Percentiles rank a stretch among this genome's conserved stretches.
Evolutionary conservation across 2,888 invertebrate species (phyloP).

Genomic region (Yponomeuta plumbellus): DNA sequence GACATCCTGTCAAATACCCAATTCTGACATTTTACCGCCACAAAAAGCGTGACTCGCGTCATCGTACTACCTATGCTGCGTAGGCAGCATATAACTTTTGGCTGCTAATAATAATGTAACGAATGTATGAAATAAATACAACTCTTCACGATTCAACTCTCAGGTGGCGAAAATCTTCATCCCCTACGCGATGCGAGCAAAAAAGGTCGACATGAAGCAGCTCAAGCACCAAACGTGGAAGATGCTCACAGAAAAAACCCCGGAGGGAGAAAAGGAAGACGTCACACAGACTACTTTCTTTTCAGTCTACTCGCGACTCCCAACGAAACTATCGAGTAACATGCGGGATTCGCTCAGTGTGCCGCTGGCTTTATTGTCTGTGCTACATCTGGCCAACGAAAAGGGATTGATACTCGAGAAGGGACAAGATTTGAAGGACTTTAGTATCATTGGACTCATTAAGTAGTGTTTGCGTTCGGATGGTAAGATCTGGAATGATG

Average conservation of each 20-base stretch:
- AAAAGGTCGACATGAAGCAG: slow-evolving; percentile 90
- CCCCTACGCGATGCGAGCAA: slow-evolving; percentile 88
- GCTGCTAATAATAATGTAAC: too few relatives aligned
- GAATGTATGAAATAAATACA: neutral
- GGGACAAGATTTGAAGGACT: slow-evolving; percentile 69
- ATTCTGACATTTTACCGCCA: too few relatives aligned
- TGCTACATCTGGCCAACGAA: slow-evolving; percentile 91
- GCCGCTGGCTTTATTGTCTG: slow-evolving; percentile 86
- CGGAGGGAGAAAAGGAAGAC: slow-evolving; percentile 44
- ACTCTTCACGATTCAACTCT: too few relatives aligned
- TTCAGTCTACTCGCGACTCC: slow-evolving; percentile 75
- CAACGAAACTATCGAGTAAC: slow-evolving; percentile 71
- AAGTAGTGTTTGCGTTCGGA: slow-evolving; percentile 29
- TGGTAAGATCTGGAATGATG: too few relatives aligned
- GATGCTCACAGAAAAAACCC: slow-evolving; percentile 64
- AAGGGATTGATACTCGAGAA: slow-evolving; percentile 78
- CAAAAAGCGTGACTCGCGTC: too few relatives aligned
- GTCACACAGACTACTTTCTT: slow-evolving; percentile 72
- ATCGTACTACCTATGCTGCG: too few relatives aligned
- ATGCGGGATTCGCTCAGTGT: slow-evolving; percentile 85
- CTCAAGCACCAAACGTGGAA: slow-evolving; percentile 87
- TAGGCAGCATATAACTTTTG: too few relatives aligned
- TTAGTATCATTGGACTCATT: slow-evolving; percentile 61
- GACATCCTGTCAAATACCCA: too few relatives aligned
- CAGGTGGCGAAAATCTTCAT: slow-evolving; percentile 84